Evolutionary conservation across 2,888 invertebrate species (phyloP), one percentile per base, ranked within the genome.

Genomic region (Drosophila incognita): DNA sequence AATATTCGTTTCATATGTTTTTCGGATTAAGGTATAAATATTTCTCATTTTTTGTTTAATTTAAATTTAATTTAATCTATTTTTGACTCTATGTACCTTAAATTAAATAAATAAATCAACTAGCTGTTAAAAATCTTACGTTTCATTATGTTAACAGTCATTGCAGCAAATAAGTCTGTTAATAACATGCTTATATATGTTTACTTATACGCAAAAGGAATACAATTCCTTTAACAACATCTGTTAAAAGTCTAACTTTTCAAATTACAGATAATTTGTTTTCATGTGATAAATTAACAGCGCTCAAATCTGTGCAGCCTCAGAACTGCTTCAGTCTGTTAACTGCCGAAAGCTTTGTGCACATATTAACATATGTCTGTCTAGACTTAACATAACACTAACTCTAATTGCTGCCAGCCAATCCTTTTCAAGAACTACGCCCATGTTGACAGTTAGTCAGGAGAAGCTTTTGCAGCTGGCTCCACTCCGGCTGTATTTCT

Each of bases 401-500:
- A 24, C 46, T 4, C 13, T 13, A 21, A 7, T 4, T 24, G 24
- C 24, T 24, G 15, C 2, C 13, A 4, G 24, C 36, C 29, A 31
- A 15, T 58, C 53, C 54, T 35, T 36, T 42, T 29, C 4, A 15
- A n/a, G 24, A 40, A 11, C 74, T 40, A 59, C 64, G 54, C 40
- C 79, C 49, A 42, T 76, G 74, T 11, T 18, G 2, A 2, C 27
- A 38, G 56, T 42, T 42, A n/a, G 31, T 42, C 56, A 54, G 21
- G 36, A 49, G 68, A 11, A 27, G 48, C 64, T 60, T 56, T 62
- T 66, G 65, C 64, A 61, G 70, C 71, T 79, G 85, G 85, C 85
- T 86, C 85, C 85, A 86, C 49, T 57, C 49, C 85, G 85, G 85
- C 90, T 87, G 83, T 83, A 76, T 81, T 76, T 81, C 85, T 87